phyloP scores from a whole-genome alignment of 2,888 invertebrate species.

The Coleophora flavipennella region DNA sequence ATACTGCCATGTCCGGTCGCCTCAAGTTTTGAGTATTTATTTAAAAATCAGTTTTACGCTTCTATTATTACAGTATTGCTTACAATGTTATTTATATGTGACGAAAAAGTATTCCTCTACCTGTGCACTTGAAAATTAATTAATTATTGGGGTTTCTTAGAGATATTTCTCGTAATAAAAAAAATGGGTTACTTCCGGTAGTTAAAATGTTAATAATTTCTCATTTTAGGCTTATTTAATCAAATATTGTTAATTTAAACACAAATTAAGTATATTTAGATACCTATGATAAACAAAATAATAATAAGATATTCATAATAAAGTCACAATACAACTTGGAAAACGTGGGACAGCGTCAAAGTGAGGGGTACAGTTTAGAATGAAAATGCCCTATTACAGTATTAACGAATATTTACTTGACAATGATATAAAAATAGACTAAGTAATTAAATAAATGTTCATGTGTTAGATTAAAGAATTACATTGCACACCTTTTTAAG shows the following conservation, averaged over 20 bases:
- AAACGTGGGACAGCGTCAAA: neutral
- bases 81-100: neutral
- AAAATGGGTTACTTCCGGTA: too few relatives aligned
- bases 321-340: neutral
- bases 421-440: too few relatives aligned
- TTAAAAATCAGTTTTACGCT: neutral
- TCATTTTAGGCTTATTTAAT: neutral
- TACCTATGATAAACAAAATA: neutral
- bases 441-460: too few relatives aligned
- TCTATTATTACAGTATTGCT: neutral
- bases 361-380: neutral
- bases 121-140: too few relatives aligned
- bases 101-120: neutral
- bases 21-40: neutral
- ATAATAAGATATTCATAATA: neutral
- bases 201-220: too few relatives aligned
- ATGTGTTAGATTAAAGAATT: too few relatives aligned
- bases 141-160: too few relatives aligned
- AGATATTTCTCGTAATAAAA: too few relatives aligned
- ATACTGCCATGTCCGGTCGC: neutral
- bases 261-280: neutral
- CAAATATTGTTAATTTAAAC: neutral
- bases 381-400: neutral
- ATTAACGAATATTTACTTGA: too few relatives aligned
- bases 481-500: too few relatives aligned